phyloP scores from a whole-genome alignment of 2,113 vertebrate genomes.

The Anhinga anhinga region DNA sequence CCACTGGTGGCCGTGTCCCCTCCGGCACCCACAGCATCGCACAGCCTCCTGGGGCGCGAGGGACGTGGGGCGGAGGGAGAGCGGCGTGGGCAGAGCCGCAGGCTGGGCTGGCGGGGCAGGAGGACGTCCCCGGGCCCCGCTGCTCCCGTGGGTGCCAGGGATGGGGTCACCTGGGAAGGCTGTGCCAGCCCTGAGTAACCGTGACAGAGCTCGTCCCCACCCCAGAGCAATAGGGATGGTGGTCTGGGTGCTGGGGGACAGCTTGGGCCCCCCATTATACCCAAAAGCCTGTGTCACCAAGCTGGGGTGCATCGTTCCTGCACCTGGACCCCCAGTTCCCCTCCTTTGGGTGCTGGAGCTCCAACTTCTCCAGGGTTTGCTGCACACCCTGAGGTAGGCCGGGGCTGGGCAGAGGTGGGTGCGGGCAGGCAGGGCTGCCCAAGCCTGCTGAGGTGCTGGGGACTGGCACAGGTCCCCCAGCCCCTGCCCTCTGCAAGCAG shows the following conservation, averaged over 20 bases:
- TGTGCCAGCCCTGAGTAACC: background rate
- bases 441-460: background rate
- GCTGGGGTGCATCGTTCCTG: background rate
- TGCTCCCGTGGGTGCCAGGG: background rate
- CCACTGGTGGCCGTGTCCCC: accelerated
- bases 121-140: background rate
- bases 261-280: background rate
- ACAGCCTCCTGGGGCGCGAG: background rate
- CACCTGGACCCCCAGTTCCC: accelerated
- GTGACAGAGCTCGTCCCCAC: background rate
- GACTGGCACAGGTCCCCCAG: background rate
- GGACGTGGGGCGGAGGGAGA: background rate
- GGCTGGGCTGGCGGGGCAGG: background rate
- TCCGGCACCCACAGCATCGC: background rate
- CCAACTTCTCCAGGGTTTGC: background rate
- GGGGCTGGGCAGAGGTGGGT: background rate
- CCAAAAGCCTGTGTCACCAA: background rate
- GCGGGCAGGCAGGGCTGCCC: background rate
- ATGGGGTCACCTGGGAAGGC: background rate
- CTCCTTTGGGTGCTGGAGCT: background rate
- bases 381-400: background rate
- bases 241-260: accelerated
- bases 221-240: accelerated
- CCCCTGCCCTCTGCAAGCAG: background rate
- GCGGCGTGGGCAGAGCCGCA: background rate